Base-by-base conservation (phyloP, 2,888 invertebrate genomes). In the Athalia cordata region DNA sequence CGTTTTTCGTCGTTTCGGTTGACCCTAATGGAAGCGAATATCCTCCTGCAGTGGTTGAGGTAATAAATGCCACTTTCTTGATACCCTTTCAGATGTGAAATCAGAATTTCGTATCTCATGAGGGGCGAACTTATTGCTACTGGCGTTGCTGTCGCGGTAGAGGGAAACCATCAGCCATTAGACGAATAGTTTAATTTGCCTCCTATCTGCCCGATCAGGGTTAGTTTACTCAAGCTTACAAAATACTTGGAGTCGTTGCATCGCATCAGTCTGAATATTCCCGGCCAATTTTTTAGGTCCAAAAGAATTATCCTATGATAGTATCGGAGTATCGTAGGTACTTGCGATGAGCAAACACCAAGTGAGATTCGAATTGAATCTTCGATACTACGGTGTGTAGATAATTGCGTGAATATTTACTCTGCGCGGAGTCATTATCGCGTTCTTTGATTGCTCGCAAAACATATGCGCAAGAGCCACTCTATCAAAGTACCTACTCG, bases 21-120 rank as follows among this genome's bases (percentile, higher is more conserved):
- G 52, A 55, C 55, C 55, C 55, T 68, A 55, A 68, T 68, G 67
- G 67, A 13, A 9, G 50, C 7, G 68, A 5, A 68, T 29, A 29
- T 29, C 29, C 29, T 68, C 68, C 55, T 50, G 68, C 68, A 50
- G 55, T 52, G 52, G 52, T 68, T 43, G 52, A 52, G 29, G 68
- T 55, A 52, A 55, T 68, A 68, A 68, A 68, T 29, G 52, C 68
- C 68, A 68, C 55, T 68, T 68, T 68, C 68, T 29, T 68, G 68
- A 68, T 68, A 55, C 52, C 68, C 55, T 68, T 68, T 55, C 68
- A 9, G 68, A 55, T 29, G 68, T 52, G 29, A 47, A 29, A 68
- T 68, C 68, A 68, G 52, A 68, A 29, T 29, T 52, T 68, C 52
- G 55, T 55, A 43, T 55, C 68, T 29, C 29, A 29, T 4, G 50